Evolutionary conservation across 2,113 vertebrate genomes (phyloP).

Genomic region (Nothoprocta perdicaria): DNA sequence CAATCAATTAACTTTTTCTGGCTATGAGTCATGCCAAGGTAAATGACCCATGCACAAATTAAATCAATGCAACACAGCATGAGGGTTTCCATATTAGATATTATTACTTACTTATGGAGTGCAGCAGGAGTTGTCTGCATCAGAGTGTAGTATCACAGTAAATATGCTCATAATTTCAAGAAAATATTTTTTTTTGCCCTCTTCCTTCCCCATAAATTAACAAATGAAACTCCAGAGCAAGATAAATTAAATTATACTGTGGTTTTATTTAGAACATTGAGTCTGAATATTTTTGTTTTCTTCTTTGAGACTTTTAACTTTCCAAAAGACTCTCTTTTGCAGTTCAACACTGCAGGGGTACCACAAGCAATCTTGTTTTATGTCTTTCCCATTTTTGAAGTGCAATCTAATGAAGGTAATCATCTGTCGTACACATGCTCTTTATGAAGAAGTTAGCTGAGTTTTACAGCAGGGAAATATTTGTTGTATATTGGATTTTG

Average conservation of each 20-base stretch:
- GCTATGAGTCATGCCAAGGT: background rate
- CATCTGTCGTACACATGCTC: background rate
- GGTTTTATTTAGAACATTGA: background rate
- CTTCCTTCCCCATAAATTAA: background rate
- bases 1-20: background rate
- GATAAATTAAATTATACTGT: background rate
- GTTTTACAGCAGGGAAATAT: background rate
- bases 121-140: background rate
- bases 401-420: background rate
- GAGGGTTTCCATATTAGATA: background rate
- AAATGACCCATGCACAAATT: background rate
- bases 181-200: background rate
- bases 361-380: background rate
- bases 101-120: background rate
- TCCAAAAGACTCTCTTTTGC: background rate
- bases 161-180: background rate
- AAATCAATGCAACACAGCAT: background rate
- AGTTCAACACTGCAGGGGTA: background rate
- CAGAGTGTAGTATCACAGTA: background rate
- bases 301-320: constrained; percentile 17
- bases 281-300: constrained; percentile 5
- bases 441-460: constrained; percentile 6
- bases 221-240: background rate
- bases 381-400: constrained; percentile 20
- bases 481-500: background rate